Evolutionary conservation across 2,888 invertebrate genomes (phyloP), one percentile per base, ranked within the genome.

Genomic region (Zygogramma bicolorata): DNA sequence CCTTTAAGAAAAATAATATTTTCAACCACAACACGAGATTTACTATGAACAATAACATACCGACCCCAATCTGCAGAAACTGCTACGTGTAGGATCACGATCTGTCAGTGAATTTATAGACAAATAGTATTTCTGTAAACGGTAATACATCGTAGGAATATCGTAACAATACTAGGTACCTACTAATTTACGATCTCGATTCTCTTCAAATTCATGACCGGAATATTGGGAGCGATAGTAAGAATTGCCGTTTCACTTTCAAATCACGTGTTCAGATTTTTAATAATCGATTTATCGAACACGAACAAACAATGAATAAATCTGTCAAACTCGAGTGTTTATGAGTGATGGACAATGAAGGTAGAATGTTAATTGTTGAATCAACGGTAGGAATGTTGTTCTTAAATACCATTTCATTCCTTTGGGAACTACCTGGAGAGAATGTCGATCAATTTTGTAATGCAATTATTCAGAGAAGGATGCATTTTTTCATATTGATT

Each of bases 201-300:
- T 53, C 53, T 27, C 6, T 53, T 13, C 25, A 53, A 27, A 53
- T 5, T 25, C 53, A 27, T 27, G 53, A 53, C 13, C 0, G 6
- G 13, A 53, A 46, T 46, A 46, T 46, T 3, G 8, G 22, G 25
- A 53, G 25, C 53, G 25, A 53, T 53, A 53, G 15, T 27, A 22
- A 53, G 53, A 53, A 53, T n/a, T 53, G n/a, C 53, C 27, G 53
- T 53, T 53, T 53, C 53, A 53, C 53, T 53, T 53, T 53, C 53
- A 53, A n/a, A 25, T 53, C 53, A 53, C 53, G 53, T 53, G 53
- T 53, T 53, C n/a, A 3, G 25, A 18, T 13, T 25, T 53, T 0
- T 13, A 53, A 25, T 53, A 27, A 25, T 53, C 25, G 42, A 42
- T 15, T 15, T 42, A 42, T 42, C 42, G 18, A 18, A 42, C 13